A percentile compares a stretch with the other conserved stretches of the same genome.
phyloP scores from a whole-genome alignment of 1,140 invertebrate genomes.

The Trinorchestia longiramus region DNA sequence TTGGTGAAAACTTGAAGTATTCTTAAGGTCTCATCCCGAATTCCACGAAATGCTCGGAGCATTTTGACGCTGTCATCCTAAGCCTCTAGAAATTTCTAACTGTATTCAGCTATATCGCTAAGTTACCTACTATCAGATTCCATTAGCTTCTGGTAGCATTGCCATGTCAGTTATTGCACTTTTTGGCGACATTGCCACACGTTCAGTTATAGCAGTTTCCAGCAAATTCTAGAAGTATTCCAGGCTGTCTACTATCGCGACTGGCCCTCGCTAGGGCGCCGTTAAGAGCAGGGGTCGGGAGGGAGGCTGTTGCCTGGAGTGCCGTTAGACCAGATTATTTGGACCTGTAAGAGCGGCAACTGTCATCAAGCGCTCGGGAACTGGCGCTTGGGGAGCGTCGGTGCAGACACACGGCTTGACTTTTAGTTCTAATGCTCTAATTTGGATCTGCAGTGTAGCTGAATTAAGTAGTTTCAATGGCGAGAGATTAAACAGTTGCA shows the following conservation, averaged over 20 bases:
- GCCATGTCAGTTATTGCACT: neutral
- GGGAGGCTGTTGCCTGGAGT: neutral
- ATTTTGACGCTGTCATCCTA: too few species aligned
- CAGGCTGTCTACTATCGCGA: neutral
- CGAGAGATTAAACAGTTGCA: neutral
- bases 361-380: neutral
- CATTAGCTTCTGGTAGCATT: neutral
- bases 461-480: neutral
- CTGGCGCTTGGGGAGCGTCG: neutral
- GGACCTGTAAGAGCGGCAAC: neutral
- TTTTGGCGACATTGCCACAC: neutral
- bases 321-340: neutral
- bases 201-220: neutral
- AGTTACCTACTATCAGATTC: neutral
- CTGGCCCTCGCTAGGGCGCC: neutral
- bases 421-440: slow-evolving; percentile 2
- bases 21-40: neutral
- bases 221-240: too few species aligned
- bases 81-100: too few species aligned
- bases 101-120: neutral
- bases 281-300: neutral
- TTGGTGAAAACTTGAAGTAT: neutral
- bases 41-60: too few species aligned
- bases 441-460: neutral
- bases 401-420: neutral